Conservation (phyloP, 1,140 invertebrate species). For the Ips typographus region DNA sequence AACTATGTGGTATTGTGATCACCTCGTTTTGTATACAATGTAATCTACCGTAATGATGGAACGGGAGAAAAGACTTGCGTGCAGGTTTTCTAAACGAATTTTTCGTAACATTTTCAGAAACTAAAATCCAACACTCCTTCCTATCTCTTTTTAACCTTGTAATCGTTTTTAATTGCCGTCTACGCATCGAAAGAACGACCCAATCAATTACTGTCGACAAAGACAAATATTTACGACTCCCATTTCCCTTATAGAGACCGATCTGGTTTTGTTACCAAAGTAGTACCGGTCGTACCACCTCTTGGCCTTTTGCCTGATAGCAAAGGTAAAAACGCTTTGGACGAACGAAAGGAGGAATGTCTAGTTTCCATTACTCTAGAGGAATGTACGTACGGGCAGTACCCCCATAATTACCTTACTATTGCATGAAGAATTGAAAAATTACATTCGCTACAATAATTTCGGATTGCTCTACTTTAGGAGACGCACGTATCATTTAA, state of each 20-base stretch:
- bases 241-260: constrained; percentile 15
- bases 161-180: constrained; percentile 15
- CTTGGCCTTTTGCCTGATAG: constrained; percentile 9
- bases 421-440: too few relatives aligned
- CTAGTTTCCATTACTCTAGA: background rate
- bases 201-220: constrained; percentile 25
- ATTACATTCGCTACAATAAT: too few relatives aligned
- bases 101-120: background rate
- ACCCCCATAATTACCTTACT: too few relatives aligned
- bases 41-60: background rate
- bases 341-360: background rate
- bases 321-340: constrained; percentile 12
- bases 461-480: too few relatives aligned
- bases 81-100: background rate
- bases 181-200: constrained; percentile 17
- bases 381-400: background rate
- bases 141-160: constrained; percentile 12
- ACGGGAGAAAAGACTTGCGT: background rate
- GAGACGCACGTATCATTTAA: too few relatives aligned
- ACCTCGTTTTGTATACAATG: too few relatives aligned
- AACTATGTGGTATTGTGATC: too few relatives aligned
- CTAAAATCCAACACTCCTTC: too few relatives aligned
- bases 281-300: constrained; percentile 23
- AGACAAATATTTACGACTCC: constrained; percentile 27
- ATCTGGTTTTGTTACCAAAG: constrained; percentile 27